Evolutionary conservation across 2,113 vertebrate species (phyloP), one percentile per base, ranked within the genome.

Genomic region (Triplophysa tibetana): DNA sequence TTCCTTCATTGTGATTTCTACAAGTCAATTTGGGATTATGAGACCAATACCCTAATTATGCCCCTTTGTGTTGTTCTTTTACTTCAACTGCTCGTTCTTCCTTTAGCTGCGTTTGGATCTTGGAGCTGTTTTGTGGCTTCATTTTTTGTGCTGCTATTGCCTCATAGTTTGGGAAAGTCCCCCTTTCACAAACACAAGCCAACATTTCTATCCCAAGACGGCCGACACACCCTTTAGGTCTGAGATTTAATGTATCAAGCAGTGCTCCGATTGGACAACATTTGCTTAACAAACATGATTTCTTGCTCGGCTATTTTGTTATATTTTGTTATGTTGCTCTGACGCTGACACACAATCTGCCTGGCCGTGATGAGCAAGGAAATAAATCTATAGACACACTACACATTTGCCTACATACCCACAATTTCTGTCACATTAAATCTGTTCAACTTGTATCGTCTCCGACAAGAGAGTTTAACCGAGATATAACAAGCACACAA

Each of bases 31-130:
- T 91, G 84, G 88, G 88, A 92, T 89, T 88, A 89, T 80, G 91
- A 91, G 90, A 92, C 90, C 89, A 94, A 92, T 93, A 92, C 87
- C 86, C 85, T 90, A 91, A 92, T 93, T 89, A 86, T 89, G 87
- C 88, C 89, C 70, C 77, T 86, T 89, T 88, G 83, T 86, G 68
- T 60, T 82, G 54, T 50, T 54, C 62, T 81, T 81, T 84, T 54
- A 43, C 38, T 82, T 50, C 50, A 52, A 62, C 79, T 64, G 33
- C 80, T 86, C 85, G 79, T 88, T 90, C 86, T 85, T 81, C 84
- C 81, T 79, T 89, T 88, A 88, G 89, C 87, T 84, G 78, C 79
- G 89, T 86, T 88, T 88, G 86, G 83, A 85, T 89, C 87, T 89
- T 38, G 83, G 75, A 86, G 68, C 82, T 87, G 81, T 87, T 89